Evolutionary conservation across 2,888 invertebrate genomes (phyloP), one percentile per base, ranked within the genome.

Genomic region (Phortica okadai): DNA sequence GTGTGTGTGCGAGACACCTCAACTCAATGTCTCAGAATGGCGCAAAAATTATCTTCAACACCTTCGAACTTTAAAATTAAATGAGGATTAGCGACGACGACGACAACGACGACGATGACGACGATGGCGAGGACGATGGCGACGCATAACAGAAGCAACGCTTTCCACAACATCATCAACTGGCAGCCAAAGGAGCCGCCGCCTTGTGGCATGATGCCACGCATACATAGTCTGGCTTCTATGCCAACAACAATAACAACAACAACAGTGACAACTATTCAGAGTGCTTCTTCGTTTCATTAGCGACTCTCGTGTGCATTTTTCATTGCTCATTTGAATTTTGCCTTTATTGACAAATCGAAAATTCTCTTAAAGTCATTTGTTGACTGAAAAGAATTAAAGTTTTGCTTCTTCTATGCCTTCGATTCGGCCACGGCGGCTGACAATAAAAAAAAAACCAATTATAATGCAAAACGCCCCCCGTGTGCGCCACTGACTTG

Each of bases 21-120:
- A 41, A 66, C 41, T 66, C 10, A 8, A 25, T 45, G 25, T 66
- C 6, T 3, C 66, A 42, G 42, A n/a, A 14, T 85, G 85, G 86
- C 82, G 83, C 87, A 86, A 88, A 90, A 90, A 90, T 90, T 90
- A 90, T 90, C 90, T 90, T 87, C 89, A 90, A 90, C 89, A 90
- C 89, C 89, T 90, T 90, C 90, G 90, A 90, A 90, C 90, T 90
- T 89, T 90, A 89, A 90, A 90, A 90, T 90, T 90, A 90, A 90
- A 90, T 89, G 90, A 90, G 89, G 90, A 90, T 90, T 90, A 90
- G 89, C 89, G 88, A 87, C 85, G 85, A 83, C 86, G 86, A 86
- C 82, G 80, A 81, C 84, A 3, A 16, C 41, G 41, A 16, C 25
- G 59, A 16, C 16, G 59, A 16, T 41, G 59, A 16, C 2, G 25